Evolutionary conservation across 1,140 invertebrate species (phyloP).

Genomic region (Telenomus remus): DNA sequence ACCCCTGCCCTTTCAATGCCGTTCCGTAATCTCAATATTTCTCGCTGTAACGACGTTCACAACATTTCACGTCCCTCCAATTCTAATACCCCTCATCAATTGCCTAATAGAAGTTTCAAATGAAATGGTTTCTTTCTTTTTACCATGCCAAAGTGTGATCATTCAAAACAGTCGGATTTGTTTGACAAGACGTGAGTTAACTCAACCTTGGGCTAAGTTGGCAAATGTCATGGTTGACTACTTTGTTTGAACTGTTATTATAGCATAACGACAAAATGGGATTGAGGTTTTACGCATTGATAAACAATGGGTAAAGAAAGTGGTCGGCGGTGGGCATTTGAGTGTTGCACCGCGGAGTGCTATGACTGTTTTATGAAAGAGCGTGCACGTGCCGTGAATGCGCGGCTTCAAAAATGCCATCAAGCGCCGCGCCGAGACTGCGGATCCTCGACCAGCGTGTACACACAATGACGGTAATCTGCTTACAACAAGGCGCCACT

Average conservation of each 20-base stretch:
- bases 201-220: conserved; percentile 13
- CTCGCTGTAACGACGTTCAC: too few relatives aligned
- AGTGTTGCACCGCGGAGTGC: conserved; percentile 5
- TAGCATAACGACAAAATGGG: conserved; percentile 12
- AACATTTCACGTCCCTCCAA: too few relatives aligned
- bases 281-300: conserved; percentile 42
- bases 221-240: conserved; percentile 24
- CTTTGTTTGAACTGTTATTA: conserved; percentile 21
- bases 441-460: too few relatives aligned
- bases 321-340: conserved; percentile 6
- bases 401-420: conserved; percentile 10
- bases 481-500: conserved; percentile 23
- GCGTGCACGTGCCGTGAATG: conserved; percentile 7
- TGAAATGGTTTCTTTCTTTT: too few relatives aligned
- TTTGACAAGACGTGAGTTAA: neutral
- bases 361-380: conserved; percentile 6
- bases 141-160: too few relatives aligned
- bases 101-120: too few relatives aligned
- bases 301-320: conserved; percentile 29
- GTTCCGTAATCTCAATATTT: conserved; percentile 22
- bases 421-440: neutral
- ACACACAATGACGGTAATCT: conserved; percentile 27
- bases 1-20: conserved; percentile 8
- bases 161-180: too few relatives aligned
- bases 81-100: too few relatives aligned